Evolutionary conservation across 2,888 invertebrate genomes (phyloP).

Genomic region (Drosophila leonis): DNA sequence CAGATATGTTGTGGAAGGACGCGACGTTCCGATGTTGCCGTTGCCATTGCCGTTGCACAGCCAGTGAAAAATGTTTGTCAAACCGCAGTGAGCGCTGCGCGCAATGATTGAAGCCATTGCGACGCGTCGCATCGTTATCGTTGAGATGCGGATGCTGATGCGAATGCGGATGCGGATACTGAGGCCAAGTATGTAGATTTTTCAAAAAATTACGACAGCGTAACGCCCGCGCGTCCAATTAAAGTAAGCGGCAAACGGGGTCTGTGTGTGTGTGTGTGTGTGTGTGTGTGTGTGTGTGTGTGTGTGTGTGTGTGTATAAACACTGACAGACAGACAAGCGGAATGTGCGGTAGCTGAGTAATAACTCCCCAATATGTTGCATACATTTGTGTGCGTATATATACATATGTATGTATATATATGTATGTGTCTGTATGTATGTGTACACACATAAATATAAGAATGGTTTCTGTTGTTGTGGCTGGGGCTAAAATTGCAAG

Average conservation of each 20-base stretch:
- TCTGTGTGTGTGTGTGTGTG: constrained; percentile 14
- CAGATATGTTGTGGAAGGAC: constrained; percentile 22
- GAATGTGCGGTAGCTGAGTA: constrained; percentile 43
- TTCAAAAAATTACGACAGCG: constrained; percentile 82
- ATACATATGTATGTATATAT: constrained; percentile 30
- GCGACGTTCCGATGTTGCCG: constrained; percentile 33
- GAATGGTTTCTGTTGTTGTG: constrained; percentile 32
- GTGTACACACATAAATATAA: constrained; percentile 53
- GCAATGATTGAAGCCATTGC: constrained; percentile 78
- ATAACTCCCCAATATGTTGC: constrained; percentile 76
- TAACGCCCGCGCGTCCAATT: constrained; percentile 82
- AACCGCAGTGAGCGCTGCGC: constrained; percentile 74
- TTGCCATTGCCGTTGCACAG: constrained; percentile 59
- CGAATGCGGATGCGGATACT: constrained; percentile 26
- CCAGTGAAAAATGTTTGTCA: constrained; percentile 79
- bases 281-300: constrained; percentile 23
- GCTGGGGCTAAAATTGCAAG: constrained; percentile 68
- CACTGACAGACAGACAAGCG: constrained; percentile 22
- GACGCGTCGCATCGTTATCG: constrained; percentile 66
- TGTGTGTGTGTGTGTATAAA: background rate
- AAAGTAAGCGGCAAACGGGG: constrained; percentile 74
- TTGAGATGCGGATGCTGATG: constrained; percentile 51
- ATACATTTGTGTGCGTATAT: constrained; percentile 8
- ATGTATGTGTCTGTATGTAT: constrained; percentile 45
- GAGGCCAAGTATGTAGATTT: constrained; percentile 66